These are phyloP conservation scores for Toxostoma redivivum DNA, from an alignment of 2,113 vertebrate species.

Conservation along the genomic window DNA sequence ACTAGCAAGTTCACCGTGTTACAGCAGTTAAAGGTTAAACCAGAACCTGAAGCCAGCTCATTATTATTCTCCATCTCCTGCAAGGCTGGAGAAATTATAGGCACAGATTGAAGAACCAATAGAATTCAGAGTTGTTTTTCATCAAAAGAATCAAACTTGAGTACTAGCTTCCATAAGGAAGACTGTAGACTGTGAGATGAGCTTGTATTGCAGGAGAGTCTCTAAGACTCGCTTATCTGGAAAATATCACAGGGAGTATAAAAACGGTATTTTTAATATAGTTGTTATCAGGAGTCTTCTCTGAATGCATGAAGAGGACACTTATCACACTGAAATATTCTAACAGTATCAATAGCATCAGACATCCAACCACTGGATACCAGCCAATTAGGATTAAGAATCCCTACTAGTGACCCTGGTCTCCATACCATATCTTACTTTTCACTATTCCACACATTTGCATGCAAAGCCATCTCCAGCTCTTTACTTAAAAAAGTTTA, in stretches of 20 bases:
- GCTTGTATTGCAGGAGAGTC: not conserved
- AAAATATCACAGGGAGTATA: not conserved
- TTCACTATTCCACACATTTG: not conserved
- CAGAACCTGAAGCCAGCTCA: not conserved
- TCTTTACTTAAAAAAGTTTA: not conserved
- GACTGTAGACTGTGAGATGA: not conserved
- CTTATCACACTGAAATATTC: not conserved
- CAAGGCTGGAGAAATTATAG: not conserved
- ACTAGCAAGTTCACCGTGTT: not conserved
- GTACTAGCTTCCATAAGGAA: not conserved
- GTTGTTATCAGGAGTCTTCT: not conserved
- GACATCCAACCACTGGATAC: not conserved
- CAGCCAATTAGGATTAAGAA: not conserved
- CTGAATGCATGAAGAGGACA: not conserved
- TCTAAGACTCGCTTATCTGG: not conserved
- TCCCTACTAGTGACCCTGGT: not conserved
- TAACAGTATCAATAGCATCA: not conserved
- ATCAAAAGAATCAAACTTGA: not conserved
- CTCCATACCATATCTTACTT: not conserved
- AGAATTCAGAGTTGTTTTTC: not conserved
- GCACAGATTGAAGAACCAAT: not conserved
- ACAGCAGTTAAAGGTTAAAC: not conserved
- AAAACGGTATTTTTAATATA: not conserved
- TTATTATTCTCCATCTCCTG: not conserved
- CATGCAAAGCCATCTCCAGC: not conserved